Percentiles rank a stretch among this genome's conserved stretches.
These are phyloP conservation scores for Rousettus leschenaultii DNA, from an alignment of 2,113 vertebrate species.

Conservation along the genomic window DNA sequence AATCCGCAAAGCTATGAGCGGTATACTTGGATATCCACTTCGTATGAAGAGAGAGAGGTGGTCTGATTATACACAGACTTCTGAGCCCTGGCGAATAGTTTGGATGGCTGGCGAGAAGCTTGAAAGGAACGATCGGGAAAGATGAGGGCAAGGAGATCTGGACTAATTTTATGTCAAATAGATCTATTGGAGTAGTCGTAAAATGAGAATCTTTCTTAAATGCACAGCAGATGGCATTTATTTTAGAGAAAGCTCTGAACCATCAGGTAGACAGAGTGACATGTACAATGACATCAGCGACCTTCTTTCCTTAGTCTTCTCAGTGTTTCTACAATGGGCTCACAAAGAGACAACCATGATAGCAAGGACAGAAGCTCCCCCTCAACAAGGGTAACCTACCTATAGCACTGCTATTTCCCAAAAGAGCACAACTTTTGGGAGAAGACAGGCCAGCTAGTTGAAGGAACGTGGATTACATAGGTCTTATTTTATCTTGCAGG, in stretches of 20 bases:
- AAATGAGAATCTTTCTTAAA: neutral
- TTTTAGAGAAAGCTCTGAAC: neutral
- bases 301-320: neutral
- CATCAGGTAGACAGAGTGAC: neutral
- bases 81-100: neutral
- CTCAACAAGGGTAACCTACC: neutral
- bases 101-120: no score
- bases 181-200: no score
- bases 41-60: neutral
- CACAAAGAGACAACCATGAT: neutral
- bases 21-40: neutral
- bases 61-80: neutral
- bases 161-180: no score
- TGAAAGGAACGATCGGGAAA: no score
- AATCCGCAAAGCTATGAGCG: neutral
- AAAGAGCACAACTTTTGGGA: neutral
- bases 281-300: neutral
- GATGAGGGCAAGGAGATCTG: no score
- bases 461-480: neutral
- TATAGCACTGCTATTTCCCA: neutral
- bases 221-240: neutral
- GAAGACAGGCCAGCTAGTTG: neutral
- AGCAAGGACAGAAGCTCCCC: neutral
- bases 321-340: neutral
- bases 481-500: neutral